Conservation (phyloP, 2,113 vertebrate genomes). For the Sinocyclocheilus rhinocerous region DNA sequence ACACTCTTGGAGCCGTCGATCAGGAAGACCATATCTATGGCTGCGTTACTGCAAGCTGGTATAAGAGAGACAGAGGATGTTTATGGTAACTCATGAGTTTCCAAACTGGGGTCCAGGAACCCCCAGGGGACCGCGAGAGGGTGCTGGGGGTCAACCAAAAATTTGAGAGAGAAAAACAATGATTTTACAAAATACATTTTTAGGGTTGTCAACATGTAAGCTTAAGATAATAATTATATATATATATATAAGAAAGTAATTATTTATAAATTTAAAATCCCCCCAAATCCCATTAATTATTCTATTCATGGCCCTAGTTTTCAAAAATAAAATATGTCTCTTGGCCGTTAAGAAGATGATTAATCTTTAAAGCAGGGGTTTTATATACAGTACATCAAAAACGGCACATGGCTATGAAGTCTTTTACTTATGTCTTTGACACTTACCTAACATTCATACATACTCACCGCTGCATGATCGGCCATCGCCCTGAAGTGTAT, state of each 20-base stretch:
- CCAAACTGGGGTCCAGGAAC: background rate
- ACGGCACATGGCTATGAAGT: background rate
- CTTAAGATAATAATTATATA: background rate
- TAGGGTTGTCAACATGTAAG: background rate
- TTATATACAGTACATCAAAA: background rate
- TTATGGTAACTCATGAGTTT: background rate
- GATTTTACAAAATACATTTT: background rate
- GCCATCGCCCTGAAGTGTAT: constrained; percentile 86
- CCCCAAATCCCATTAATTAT: too few species aligned
- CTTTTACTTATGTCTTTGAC: background rate
- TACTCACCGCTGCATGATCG: constrained; percentile 89
- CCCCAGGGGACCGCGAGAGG: background rate
- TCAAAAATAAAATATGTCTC: background rate
- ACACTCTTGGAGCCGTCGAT: constrained; percentile 98
- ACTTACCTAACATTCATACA: constrained; percentile 14
- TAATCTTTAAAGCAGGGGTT: background rate
- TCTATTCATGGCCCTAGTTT: background rate
- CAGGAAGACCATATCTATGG: constrained; percentile 91
- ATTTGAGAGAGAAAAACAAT: background rate
- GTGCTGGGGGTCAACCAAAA: background rate
- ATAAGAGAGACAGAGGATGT: background rate
- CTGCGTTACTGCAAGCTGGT: constrained; percentile 82
- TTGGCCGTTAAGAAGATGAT: too few species aligned
- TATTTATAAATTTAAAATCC: too few species aligned
- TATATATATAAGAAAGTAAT: background rate